phyloP scores from a whole-genome alignment of 2,113 vertebrate species.

The Oceanites oceanicus region DNA sequence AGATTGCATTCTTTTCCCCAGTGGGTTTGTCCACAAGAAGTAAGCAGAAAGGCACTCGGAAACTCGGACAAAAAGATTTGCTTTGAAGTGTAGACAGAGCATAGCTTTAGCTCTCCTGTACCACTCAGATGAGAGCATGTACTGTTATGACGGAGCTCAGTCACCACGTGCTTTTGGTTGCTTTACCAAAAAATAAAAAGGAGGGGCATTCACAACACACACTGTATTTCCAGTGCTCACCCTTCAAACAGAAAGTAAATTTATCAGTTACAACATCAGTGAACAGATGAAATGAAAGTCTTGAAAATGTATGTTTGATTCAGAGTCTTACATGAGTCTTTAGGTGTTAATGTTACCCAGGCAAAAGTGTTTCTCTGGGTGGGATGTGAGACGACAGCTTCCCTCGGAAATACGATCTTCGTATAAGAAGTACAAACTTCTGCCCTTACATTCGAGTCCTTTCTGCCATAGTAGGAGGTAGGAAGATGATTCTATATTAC shows the following conservation, averaged over 20 bases:
- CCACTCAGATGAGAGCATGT: no score
- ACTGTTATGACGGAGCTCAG: neutral
- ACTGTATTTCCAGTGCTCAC: neutral
- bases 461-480: neutral
- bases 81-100: neutral
- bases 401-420: neutral
- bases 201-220: neutral
- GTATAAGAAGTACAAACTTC: neutral
- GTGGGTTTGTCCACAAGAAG: neutral
- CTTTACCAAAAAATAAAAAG: neutral
- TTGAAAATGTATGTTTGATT: neutral
- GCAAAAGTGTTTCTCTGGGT: neutral
- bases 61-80: neutral
- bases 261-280: no score
- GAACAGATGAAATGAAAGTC: neutral
- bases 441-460: neutral
- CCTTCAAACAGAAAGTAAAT: neutral
- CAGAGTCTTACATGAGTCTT: neutral
- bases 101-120: neutral
- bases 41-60: neutral
- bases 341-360: neutral
- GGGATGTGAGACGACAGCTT: neutral
- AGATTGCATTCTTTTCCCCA: neutral
- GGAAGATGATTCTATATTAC: neutral
- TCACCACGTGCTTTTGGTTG: rapidly evolving